Percentiles rank a stretch among this genome's conserved stretches.
Evolutionary conservation across 2,113 vertebrate genomes (phyloP).

Genomic region (Muntiacus reevesi): DNA sequence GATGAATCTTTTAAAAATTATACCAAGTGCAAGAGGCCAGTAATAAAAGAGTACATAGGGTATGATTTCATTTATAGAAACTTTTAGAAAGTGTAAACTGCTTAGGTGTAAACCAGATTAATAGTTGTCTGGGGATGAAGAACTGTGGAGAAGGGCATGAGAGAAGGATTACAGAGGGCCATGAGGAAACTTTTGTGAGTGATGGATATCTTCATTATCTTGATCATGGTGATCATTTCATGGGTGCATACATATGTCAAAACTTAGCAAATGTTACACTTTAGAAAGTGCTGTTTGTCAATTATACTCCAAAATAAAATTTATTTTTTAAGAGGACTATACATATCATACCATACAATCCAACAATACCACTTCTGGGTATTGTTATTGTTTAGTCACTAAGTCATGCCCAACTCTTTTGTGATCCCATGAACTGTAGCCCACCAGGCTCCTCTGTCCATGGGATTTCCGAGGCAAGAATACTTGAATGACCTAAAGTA

Average conservation of each 20-base stretch:
- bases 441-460: no score
- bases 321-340: not conserved
- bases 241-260: not conserved
- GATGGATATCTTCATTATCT: not conserved
- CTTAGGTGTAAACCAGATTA: not conserved
- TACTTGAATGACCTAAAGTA: not conserved
- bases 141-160: not conserved
- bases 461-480: not conserved
- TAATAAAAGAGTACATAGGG: not conserved
- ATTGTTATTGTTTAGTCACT: not conserved
- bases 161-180: not conserved
- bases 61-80: conserved; percentile 13
- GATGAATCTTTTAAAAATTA: conserved; percentile 4
- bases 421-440: not conserved
- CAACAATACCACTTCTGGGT: not conserved
- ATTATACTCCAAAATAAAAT: not conserved
- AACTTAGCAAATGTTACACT: not conserved
- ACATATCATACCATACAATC: not conserved
- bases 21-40: not conserved
- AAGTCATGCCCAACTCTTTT: not conserved
- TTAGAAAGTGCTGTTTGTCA: conserved; percentile 14
- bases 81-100: not conserved
- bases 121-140: not conserved
- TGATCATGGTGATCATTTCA: not conserved
- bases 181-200: not conserved